phyloP scores from a whole-genome alignment of 2,113 vertebrate species.

The Leptodactylus fuscus region DNA sequence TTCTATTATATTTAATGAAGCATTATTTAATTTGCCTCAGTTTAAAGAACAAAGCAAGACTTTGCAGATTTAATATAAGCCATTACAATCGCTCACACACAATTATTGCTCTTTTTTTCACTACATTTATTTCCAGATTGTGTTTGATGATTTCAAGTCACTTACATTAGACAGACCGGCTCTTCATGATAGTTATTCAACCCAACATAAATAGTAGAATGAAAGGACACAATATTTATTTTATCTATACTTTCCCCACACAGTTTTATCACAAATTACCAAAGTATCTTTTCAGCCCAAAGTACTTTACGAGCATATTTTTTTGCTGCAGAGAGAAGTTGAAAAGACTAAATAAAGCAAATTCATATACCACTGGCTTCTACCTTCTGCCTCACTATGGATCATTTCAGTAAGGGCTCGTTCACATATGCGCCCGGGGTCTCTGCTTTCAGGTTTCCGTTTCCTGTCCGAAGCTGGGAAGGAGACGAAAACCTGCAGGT shows the following conservation, averaged over 20 bases:
- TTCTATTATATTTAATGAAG: slow-evolving; percentile 48
- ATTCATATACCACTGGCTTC: no score
- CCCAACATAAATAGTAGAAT: background rate
- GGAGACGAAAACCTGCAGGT: no score
- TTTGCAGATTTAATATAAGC: slow-evolving; percentile 14
- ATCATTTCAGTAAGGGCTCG: no score
- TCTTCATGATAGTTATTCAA: background rate
- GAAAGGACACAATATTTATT: background rate
- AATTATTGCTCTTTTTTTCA: slow-evolving; percentile 39
- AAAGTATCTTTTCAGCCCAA: background rate
- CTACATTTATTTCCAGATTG: background rate
- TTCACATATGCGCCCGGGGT: no score
- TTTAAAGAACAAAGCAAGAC: slow-evolving; percentile 44
- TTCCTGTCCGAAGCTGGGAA: no score
- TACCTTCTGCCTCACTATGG: no score
- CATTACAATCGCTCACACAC: slow-evolving; percentile 28
- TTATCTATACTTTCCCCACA: background rate
- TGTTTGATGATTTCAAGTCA: slow-evolving; percentile 23
- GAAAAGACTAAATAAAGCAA: no score
- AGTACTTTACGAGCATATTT: no score
- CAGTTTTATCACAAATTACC: background rate
- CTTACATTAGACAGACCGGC: background rate
- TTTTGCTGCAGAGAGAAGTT: no score
- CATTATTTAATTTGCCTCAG: slow-evolving; percentile 41
- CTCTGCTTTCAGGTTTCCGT: no score